Evolutionary conservation across 1,140 invertebrate species (phyloP).

Genomic region (Drosophila nigrodunni): DNA sequence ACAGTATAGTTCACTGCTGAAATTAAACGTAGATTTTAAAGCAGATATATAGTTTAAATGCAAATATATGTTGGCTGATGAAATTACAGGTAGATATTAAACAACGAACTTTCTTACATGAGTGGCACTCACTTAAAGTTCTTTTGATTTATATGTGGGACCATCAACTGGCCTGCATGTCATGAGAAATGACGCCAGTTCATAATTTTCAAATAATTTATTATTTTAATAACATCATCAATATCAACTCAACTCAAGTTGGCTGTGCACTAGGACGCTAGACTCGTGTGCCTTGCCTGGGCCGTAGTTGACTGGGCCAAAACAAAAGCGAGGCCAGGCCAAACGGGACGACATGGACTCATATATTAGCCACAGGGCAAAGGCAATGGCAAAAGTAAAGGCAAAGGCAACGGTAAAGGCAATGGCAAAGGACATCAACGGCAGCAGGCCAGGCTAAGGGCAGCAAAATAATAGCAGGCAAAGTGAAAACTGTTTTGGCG

Average conservation of each 20-base stretch:
- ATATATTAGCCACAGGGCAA: conserved; percentile 78
- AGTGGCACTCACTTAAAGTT: conserved; percentile 34
- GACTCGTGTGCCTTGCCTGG: conserved; percentile 60
- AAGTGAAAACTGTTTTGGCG: conserved; percentile 82
- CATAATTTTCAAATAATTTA: conserved; percentile 84
- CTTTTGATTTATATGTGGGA: conserved; percentile 66
- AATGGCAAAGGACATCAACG: conserved; percentile 65
- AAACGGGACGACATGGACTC: conserved; percentile 68
- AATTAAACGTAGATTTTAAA: background rate
- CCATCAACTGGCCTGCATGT: conserved; percentile 46
- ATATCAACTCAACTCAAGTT: conserved; percentile 74
- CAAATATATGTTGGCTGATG: background rate
- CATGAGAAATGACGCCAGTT: conserved; percentile 81
- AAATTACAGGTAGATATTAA: conserved; percentile 15
- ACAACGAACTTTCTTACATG: conserved; percentile 17
- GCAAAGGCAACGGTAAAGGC: conserved; percentile 50
- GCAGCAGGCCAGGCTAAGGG: conserved; percentile 36
- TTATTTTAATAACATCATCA: conserved; percentile 84
- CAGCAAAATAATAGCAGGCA: conserved; percentile 79
- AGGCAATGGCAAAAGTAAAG: conserved; percentile 55
- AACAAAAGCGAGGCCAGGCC: conserved; percentile 67
- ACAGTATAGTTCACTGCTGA: background rate
- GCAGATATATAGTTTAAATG: background rate
- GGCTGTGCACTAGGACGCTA: conserved; percentile 15
- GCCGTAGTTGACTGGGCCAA: conserved; percentile 63